Base-by-base conservation (phyloP, 2,888 invertebrate species). In the Paralinhomoeus sp. region DNA sequence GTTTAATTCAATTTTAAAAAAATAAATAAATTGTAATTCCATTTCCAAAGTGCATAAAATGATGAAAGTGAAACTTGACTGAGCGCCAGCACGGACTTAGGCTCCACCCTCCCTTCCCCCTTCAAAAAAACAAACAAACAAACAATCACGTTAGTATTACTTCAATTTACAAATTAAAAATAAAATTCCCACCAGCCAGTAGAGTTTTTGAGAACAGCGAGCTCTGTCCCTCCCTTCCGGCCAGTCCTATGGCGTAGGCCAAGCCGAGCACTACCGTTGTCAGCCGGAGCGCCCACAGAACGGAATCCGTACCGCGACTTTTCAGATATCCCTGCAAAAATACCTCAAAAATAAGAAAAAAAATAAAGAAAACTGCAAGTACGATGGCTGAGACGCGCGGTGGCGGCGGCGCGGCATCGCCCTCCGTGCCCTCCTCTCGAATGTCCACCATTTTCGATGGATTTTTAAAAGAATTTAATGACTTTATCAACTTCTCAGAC, bases 181-280 rank as follows among this genome's bases (percentile, higher is more conserved):
- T 18, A 36, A 33, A 24, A 23, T 22, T 46, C 47, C 41, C 35
- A 59, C 59, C 56, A 21, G 60, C 80, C 51, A 91, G 72, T 50
- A 97, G 69, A 18, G 83, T 83, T 68, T 87, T 83, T 67, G 80
- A 80, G 67, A 85, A 89, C 40, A 78, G 75, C 60, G 78, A 81
- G 13, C 49, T 45, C 18, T 49, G 49, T 1, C 47, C 22, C 9
- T 49, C 43, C 1, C 45, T 13, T 73, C 68, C 87, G 82, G 81
- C 79, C 66, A 87, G 64, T 44, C 87, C 87, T 56, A 89, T 63
- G 41, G 87, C 69, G 66, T 85, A 91, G 58, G 76, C 75, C 53
- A 82, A 61, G 18, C 81, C 76, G 63, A 80, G 85, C 18, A 82
- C 59, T 24, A 91, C 74, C 1, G 83, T 80, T 46, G 82, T 71